Percentiles rank a stretch among this genome's conserved stretches.
Evolutionary conservation across 2,797 vertebrate genomes (phyloP).

Genomic region (Micropoecilia bifurca): DNA sequence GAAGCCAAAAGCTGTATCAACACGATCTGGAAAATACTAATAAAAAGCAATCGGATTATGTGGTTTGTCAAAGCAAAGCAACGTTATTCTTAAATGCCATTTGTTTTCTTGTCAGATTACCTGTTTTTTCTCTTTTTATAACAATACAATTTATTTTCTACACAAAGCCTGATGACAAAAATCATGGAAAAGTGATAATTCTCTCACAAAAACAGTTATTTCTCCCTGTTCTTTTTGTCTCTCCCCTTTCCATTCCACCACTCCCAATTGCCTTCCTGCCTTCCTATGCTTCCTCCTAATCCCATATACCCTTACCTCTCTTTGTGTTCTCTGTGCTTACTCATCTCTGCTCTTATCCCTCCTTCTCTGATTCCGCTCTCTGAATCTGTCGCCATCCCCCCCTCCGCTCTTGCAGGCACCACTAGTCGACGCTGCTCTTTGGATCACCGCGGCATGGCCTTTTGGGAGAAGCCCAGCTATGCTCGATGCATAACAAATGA

Average conservation of each 20-base stretch:
- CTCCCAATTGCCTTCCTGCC: constrained; percentile 61
- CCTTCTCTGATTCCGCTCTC: constrained; percentile 35
- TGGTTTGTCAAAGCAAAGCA: constrained; percentile 26
- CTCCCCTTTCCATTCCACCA: constrained; percentile 20
- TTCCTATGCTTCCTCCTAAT: constrained; percentile 59
- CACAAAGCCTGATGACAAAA: constrained; percentile 27
- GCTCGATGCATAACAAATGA: constrained; percentile 99
- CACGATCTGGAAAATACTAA: constrained; percentile 15
- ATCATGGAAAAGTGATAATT: constrained; percentile 28
- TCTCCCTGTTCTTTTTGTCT: constrained; percentile 37
- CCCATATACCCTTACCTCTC: constrained; percentile 20
- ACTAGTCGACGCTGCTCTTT: constrained; percentile 99
- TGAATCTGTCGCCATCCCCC: constrained; percentile 57
- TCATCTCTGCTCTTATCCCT: constrained; percentile 50
- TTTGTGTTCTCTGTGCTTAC: constrained; percentile 26
- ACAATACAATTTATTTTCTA: constrained; percentile 16
- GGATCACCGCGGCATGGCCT: constrained; percentile 97
- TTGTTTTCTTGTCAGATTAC: constrained; percentile 21
- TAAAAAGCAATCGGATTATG: constrained; percentile 31
- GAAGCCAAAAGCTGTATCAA: constrained; percentile 36
- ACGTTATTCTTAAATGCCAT: constrained; percentile 35
- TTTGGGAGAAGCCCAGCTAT: constrained; percentile 99
- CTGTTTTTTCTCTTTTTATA: constrained; percentile 17
- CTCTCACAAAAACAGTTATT: constrained; percentile 49
- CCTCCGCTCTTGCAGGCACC: constrained; percentile 87